Conservation (phyloP, 2,113 vertebrate species). For the Indicator indicator region DNA sequence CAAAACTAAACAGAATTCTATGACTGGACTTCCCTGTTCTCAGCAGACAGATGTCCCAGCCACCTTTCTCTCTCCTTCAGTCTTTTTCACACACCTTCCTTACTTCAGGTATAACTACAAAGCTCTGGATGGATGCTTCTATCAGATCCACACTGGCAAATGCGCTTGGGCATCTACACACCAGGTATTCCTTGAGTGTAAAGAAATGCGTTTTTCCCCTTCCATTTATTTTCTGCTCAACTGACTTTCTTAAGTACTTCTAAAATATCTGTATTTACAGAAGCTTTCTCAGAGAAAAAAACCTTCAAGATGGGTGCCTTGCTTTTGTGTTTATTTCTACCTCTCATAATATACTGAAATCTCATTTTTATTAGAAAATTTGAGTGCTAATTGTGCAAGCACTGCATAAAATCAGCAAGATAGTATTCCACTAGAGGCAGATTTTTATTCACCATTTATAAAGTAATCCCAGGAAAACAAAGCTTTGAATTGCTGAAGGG, state of each 20-base stretch:
- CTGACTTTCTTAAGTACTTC: not conserved
- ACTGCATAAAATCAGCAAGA: not conserved
- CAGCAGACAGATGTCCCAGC: not conserved
- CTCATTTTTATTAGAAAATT: not conserved
- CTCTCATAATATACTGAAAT: not conserved
- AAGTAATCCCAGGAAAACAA: not conserved
- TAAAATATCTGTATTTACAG: not conserved
- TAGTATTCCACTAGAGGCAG: not conserved
- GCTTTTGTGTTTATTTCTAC: not conserved
- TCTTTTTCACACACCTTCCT: not conserved
- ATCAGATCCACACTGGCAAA: not conserved
- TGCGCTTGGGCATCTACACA: accelerated
- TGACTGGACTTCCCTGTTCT: not conserved
- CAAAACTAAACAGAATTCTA: not conserved
- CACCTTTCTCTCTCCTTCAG: not conserved
- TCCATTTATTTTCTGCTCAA: not conserved
- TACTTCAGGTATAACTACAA: not conserved
- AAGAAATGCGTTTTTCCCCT: not conserved
- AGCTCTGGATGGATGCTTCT: not conserved
- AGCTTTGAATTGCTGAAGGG: not conserved
- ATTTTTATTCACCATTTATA: not conserved
- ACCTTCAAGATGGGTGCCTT: not conserved
- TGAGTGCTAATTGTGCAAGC: not conserved
- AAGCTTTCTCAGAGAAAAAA: not conserved
- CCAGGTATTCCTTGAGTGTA: not conserved